Conservation (phyloP, 2,888 invertebrate species). For the Ectemnius cavifrons region DNA sequence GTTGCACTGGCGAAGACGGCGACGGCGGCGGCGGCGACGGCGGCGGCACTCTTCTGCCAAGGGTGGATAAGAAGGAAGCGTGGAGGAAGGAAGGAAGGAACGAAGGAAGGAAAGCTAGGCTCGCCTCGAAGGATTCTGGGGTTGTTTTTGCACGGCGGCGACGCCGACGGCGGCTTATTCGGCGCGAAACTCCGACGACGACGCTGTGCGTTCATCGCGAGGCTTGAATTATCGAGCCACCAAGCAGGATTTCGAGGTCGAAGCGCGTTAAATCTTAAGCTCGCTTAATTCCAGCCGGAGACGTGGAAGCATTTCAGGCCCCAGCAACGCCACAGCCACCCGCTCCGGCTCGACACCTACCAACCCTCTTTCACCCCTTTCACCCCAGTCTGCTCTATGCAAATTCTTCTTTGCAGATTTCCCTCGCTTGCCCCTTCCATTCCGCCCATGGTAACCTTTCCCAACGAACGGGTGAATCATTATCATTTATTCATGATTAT, state of each 20-base stretch:
- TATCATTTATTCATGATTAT: conserved; percentile 3
- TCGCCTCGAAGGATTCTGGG: conserved; percentile 9
- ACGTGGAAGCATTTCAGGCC: conserved; percentile 33
- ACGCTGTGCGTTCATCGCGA: conserved; percentile 29
- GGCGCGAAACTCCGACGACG: conserved; percentile 50
- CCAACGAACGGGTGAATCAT: conserved; percentile 4
- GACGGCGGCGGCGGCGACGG: not conserved
- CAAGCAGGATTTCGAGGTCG: conserved; percentile 49
- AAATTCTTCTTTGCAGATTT: conserved; percentile 42
- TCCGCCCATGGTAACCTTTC: not conserved
- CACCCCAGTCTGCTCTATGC: conserved; percentile 39
- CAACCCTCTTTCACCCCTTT: not conserved
- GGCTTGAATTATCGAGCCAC: conserved; percentile 56
- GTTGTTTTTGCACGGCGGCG: conserved; percentile 52
- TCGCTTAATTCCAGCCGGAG: conserved; percentile 51
- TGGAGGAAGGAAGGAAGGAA: not conserved
- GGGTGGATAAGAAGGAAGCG: conserved; percentile 14
- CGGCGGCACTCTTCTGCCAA: conserved; percentile 1
- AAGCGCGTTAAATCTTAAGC: conserved; percentile 58
- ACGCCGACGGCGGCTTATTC: conserved; percentile 37
- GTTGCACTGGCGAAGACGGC: not conserved
- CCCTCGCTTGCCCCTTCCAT: not conserved
- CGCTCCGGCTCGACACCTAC: conserved; percentile 24
- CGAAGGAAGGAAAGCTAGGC: not conserved
- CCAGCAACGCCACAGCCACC: not conserved